Conservation (phyloP, 2,888 invertebrate species). For the Ceramica pisi region DNA sequence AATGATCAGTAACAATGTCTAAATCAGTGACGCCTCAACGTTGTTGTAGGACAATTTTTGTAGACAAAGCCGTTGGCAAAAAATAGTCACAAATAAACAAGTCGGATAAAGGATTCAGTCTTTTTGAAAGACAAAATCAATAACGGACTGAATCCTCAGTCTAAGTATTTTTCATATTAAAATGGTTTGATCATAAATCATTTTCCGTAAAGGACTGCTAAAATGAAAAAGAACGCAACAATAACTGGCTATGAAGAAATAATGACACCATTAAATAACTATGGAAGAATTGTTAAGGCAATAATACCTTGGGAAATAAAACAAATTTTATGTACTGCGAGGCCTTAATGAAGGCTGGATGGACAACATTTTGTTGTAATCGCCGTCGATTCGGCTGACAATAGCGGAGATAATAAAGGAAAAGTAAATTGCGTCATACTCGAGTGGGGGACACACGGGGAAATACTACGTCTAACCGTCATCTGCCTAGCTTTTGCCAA, state of each 20-base stretch:
- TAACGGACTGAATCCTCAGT: neutral
- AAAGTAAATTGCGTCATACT: conserved; percentile 68
- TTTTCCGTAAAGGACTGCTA: neutral
- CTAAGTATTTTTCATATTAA: conserved; percentile 21
- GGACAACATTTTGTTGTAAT: conserved; percentile 74
- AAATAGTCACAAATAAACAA: neutral
- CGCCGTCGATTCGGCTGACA: conserved; percentile 71
- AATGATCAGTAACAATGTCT: no score
- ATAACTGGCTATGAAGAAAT: conserved; percentile 39
- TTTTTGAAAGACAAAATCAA: conserved; percentile 5
- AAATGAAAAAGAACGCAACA: conserved; percentile 5
- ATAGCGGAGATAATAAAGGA: conserved; percentile 72
- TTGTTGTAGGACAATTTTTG: neutral
- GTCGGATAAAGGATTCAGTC: neutral
- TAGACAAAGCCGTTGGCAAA: neutral
- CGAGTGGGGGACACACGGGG: conserved; percentile 58
- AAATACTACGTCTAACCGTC: neutral
- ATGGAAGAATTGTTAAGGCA: conserved; percentile 46
- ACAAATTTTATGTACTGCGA: conserved; percentile 63
- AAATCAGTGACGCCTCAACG: no score
- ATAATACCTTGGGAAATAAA: conserved; percentile 69
- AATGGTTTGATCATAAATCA: conserved; percentile 33
- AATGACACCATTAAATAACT: conserved; percentile 25
- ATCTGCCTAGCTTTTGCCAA: no score
- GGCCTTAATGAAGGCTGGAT: conserved; percentile 64